Base-by-base conservation (phyloP, 1,140 invertebrate species). In the Nasonia longicornis region DNA sequence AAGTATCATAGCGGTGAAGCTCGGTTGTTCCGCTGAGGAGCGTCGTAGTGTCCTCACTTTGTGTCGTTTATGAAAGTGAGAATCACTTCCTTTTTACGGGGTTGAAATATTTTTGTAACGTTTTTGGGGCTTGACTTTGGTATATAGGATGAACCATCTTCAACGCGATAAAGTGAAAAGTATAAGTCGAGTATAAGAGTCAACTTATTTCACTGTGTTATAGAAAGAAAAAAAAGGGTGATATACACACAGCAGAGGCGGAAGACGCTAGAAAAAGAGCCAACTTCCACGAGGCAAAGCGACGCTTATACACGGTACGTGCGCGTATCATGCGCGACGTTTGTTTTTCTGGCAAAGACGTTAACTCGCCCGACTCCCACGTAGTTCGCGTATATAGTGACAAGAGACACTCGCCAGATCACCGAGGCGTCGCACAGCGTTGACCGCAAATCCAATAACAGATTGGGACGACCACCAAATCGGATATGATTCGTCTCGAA, bases 401-500 rank as follows among this genome's bases (percentile, higher is more conserved):
- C 87, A 89, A 87, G 88, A 88, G 88, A 89, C 88, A 87, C 86
- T 89, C 83, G 84, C 89, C 89, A 89, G 89, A 89, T 87, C 88
- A 87, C 88, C 87, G 11, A 80, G 84, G 84, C 82, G 58, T 73
- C 80, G 69, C 75, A 35, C 69, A 69, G 31, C 75, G 58, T 63
- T 45, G 81, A 84, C 82, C 83, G 78, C 79, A 81, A 58, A 52
- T 75, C 35, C 66, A n/a, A 58, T 29, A 79, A 72, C 79, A 79
- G 73, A 67, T 79, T 77, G 81, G 70, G 42, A 69, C 70, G 83
- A 83, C 77, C 83, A 72, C 83, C 78, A 83, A 82, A 80, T 82
- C 73, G 73, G 82, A 67, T 79, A 79, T 69, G 42, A 73, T 72
- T 66, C 76, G 76, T 82, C 45, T 58, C 20, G 14, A 58, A 79